Evolutionary conservation across 2,888 invertebrate genomes (phyloP).

Genomic region (Subacronicta megacephala): DNA sequence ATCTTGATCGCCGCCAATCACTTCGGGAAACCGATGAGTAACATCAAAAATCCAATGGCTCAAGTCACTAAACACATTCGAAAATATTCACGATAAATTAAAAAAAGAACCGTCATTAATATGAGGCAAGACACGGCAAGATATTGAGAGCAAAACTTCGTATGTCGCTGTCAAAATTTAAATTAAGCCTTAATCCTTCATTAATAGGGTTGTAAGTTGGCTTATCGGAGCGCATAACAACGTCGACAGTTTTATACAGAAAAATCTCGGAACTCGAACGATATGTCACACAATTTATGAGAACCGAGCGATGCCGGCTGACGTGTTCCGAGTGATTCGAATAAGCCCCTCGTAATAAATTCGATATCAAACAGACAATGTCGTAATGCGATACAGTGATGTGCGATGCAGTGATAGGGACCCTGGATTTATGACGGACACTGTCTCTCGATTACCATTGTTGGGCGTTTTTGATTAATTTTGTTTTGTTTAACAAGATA

Average conservation of each 20-base stretch:
- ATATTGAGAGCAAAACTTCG: constrained; percentile 67
- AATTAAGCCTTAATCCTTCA: constrained; percentile 62
- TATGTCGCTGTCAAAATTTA: constrained; percentile 51
- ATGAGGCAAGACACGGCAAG: constrained; percentile 75
- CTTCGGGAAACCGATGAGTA: constrained; percentile 68
- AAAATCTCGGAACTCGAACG: constrained; percentile 80
- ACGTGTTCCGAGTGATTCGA: constrained; percentile 81
- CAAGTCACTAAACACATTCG: constrained; percentile 65
- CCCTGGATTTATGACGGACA: constrained; percentile 79
- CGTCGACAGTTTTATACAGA: constrained; percentile 67
- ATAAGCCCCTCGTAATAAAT: constrained; percentile 80
- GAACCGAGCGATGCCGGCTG: constrained; percentile 74
- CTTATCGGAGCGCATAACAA: constrained; percentile 51
- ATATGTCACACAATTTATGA: constrained; percentile 87
- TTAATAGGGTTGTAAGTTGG: constrained; percentile 59
- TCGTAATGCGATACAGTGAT: constrained; percentile 83
- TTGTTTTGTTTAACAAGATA: constrained; percentile 67
- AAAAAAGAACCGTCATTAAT: constrained; percentile 82
- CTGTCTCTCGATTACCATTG: constrained; percentile 65
- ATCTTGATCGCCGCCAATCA: constrained; percentile 62
- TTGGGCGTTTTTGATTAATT: constrained; percentile 67
- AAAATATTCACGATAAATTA: constrained; percentile 80
- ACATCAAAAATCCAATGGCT: constrained; percentile 62
- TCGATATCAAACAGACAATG: constrained; percentile 84
- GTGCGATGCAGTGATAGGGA: constrained; percentile 79